Evolutionary conservation across 2,888 invertebrate genomes (phyloP), one percentile per base, ranked within the genome.

Genomic region (Spilosoma lubricipeda): DNA sequence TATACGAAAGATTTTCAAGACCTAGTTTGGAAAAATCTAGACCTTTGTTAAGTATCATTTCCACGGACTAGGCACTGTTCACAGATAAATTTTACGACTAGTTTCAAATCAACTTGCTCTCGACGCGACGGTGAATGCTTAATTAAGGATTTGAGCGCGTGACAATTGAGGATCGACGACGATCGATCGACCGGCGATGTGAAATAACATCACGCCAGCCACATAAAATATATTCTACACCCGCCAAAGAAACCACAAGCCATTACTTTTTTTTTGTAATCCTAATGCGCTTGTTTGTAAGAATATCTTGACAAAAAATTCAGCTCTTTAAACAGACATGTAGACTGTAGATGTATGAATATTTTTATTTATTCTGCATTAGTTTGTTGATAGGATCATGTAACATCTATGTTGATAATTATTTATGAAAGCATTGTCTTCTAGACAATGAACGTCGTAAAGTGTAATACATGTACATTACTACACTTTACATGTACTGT

Each of bases 391-490:
- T 74, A 70, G 76, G 78, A 75, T 80, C 80, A 76, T 81, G 79
- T 82, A 76, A 81, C 83, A 81, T 83, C 73, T 79, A 82, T 82
- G 83, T 84, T 85, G 85, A 86, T 88, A 85, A 90, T 90, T 90
- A 90, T 90, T 90, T 90, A 90, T 89, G 90, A 86, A 88, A 85
- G 87, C 90, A 91, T 91, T 91, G 90, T 91, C 87, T 83, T 77
- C 52, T 84, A 89, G 89, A 92, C 92, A 92, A 91, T 92, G 90
- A 86, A 85, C 76, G 77, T 70, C 69, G 85, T 87, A 89, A 78
- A 77, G 76, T 75, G 71, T 69, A 71, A 68, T 69, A 74, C 39
- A 79, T n/a, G 73, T 76, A 52, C n/a, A n/a, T n/a, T n/a, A n/a
- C n/a, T n/a, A n/a, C n/a, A n/a, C n/a, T n/a, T n/a, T n/a, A n/a